phyloP scores from a whole-genome alignment of 2,797 vertebrate species.

The Huso huso region DNA sequence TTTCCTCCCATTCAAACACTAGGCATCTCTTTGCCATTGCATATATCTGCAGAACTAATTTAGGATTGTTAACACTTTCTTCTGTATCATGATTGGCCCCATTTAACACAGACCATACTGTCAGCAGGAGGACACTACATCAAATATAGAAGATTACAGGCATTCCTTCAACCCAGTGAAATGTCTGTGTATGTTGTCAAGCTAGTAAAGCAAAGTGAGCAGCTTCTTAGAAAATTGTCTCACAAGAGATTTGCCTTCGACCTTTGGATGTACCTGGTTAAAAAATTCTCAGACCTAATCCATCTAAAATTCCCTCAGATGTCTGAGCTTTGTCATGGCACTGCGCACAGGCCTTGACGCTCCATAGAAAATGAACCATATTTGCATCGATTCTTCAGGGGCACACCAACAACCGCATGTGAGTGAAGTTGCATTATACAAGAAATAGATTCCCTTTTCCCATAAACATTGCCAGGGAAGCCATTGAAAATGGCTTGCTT shows the following conservation, averaged over 20 bases:
- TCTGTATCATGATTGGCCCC: too few relatives aligned
- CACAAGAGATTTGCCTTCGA: conserved; percentile 33
- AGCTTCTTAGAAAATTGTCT: too few relatives aligned
- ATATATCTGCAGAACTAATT: too few relatives aligned
- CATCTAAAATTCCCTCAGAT: conserved; percentile 33
- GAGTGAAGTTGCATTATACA: not conserved
- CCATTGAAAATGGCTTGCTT: not conserved
- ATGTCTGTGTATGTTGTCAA: conserved; percentile 11
- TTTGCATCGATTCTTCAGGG: conserved; percentile 39
- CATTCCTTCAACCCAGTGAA: conserved; percentile 6
- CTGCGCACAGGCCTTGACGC: conserved; percentile 30
- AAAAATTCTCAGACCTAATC: conserved; percentile 13
- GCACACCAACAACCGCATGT: conserved; percentile 2
- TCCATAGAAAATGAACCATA: conserved; percentile 29
- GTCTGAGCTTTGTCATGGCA: conserved; percentile 48
- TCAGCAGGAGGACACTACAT: too few relatives aligned
- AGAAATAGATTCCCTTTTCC: not conserved
- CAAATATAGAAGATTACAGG: conserved; percentile 30
- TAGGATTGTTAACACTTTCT: too few relatives aligned
- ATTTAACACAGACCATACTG: too few relatives aligned
- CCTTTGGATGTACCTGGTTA: conserved; percentile 31
- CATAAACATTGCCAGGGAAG: not conserved
- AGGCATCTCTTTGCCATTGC: too few relatives aligned
- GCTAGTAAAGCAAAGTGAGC: conserved; percentile 11
- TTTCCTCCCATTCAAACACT: too few relatives aligned